Evolutionary conservation across 2,888 invertebrate species (phyloP).

Genomic region (Dryobotodes eremita): DNA sequence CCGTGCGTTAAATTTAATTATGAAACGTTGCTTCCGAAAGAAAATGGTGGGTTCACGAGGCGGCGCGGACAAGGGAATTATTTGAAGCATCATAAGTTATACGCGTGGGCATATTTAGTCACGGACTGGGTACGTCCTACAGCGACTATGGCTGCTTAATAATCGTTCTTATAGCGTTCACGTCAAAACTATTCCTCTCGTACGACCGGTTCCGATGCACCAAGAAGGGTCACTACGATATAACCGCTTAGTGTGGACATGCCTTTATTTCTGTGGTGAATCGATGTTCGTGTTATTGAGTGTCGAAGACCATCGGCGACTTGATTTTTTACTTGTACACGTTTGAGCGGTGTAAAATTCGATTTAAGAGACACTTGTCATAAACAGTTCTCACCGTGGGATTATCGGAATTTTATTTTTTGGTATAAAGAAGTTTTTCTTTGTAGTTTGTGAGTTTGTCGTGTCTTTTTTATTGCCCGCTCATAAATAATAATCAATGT

Average conservation of each 20-base stretch:
- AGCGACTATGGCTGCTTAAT: slow-evolving; percentile 81
- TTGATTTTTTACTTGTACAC: slow-evolving; percentile 65
- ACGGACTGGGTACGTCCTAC: slow-evolving; percentile 80
- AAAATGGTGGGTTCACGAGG: slow-evolving; percentile 72
- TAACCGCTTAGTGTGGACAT: slow-evolving; percentile 78
- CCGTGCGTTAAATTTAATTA: slow-evolving; percentile 87
- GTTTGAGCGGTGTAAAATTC: slow-evolving; percentile 65
- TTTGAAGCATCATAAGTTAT: slow-evolving; percentile 83
- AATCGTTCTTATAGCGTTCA: slow-evolving; percentile 77
- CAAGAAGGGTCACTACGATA: slow-evolving; percentile 75
- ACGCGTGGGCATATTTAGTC: slow-evolving; percentile 89
- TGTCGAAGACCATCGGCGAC: slow-evolving; percentile 63
- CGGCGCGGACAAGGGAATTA: slow-evolving; percentile 75
- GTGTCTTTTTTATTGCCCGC: slow-evolving; percentile 50
- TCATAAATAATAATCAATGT: slow-evolving; percentile 63
- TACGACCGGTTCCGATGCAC: slow-evolving; percentile 83
- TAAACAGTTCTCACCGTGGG: slow-evolving; percentile 68
- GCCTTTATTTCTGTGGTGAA: slow-evolving; percentile 73
- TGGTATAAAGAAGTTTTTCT: slow-evolving; percentile 51
- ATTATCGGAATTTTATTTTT: slow-evolving; percentile 52
- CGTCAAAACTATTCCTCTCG: slow-evolving; percentile 82
- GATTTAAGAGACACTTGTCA: slow-evolving; percentile 68
- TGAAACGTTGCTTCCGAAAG: slow-evolving; percentile 81
- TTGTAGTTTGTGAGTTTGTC: slow-evolving; percentile 59
- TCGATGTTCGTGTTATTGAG: slow-evolving; percentile 64